Base-by-base conservation (phyloP, 2,797 vertebrate genomes). In the Bovichtus variegatus region DNA sequence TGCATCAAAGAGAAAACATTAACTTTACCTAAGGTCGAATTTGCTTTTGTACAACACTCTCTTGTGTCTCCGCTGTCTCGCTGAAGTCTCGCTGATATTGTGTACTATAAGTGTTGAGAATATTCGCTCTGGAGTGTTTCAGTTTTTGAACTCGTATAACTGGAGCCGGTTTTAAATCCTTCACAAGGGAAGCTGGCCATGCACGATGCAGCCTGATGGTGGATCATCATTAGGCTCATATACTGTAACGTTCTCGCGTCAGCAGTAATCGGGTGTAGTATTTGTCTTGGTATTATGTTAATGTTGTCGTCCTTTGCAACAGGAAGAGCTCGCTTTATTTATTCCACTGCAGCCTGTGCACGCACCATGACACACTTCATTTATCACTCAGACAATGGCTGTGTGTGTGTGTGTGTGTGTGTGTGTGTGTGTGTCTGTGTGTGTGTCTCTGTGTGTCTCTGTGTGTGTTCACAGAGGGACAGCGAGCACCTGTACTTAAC, bases 201-300 rank as follows among this genome's bases (percentile, higher is more conserved):
- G 54, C 79, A 57, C 78, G 47, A 90, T 81, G 54, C 58, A 19
- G 43, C 70, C 69, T 83, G 90, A 89, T 82, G 76, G 81, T 61
- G 80, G 71, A 86, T 92, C 89, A 86, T 92, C 90, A 91, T 91
- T 87, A 87, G 78, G 63, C 87, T 89, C 89, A 63, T 85, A 87
- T 76, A 87, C 87, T 76, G 80, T 87, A 83, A 82, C 57, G 46
- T 87, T 73, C 74, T 67, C 21, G 47, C 68, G 74, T 90, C 91
- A 88, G 87, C 89, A 80, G 74, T 89, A 89, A 92, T 94, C 69
- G 47, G 68, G 74, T 80, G 81, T 55, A 50, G 58, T 78, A 87
- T 93, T 92, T 88, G 87, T 93, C 89, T 91, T 74, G 65, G 80
- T 85, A 66, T 92, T 89, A 87, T 88, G 85, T 72, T 93, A 89